Evolutionary conservation across 2,797 vertebrate species (phyloP).

Genomic region (Spheniscus humboldti): DNA sequence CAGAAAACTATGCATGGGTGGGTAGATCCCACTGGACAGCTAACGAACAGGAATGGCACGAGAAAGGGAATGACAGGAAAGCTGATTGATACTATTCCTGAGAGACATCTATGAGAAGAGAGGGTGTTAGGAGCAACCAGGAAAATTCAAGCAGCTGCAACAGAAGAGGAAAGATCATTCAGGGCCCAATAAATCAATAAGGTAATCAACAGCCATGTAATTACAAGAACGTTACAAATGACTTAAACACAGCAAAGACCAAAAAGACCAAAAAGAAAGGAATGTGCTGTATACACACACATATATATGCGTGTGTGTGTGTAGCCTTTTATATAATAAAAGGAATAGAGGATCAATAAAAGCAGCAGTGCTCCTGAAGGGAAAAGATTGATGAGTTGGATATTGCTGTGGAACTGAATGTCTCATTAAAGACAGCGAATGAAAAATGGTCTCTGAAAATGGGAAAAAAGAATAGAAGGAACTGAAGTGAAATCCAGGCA

Average conservation of each 20-base stretch:
- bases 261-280: neutral
- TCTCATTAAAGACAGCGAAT: slow-evolving; percentile 22
- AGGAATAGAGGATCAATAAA: neutral
- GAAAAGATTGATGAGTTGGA: slow-evolving; percentile 34
- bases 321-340: neutral
- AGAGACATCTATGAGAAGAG: neutral
- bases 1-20: neutral
- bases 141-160: neutral
- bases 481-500: neutral
- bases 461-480: neutral
- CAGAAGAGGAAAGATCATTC: neutral
- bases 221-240: neutral
- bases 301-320: neutral
- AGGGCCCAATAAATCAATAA: neutral
- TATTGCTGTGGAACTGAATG: slow-evolving; percentile 28
- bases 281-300: neutral
- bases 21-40: neutral
- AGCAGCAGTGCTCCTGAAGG: neutral
- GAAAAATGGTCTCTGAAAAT: slow-evolving; percentile 32
- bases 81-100: neutral
- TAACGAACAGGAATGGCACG: neutral
- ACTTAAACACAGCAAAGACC: neutral
- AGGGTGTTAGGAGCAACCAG: neutral
- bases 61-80: neutral
- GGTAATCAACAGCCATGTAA: neutral